Percentiles rank a stretch among this genome's conserved stretches.
Evolutionary conservation across 1,140 invertebrate genomes (phyloP).

Genomic region (Drosophila hydei): DNA sequence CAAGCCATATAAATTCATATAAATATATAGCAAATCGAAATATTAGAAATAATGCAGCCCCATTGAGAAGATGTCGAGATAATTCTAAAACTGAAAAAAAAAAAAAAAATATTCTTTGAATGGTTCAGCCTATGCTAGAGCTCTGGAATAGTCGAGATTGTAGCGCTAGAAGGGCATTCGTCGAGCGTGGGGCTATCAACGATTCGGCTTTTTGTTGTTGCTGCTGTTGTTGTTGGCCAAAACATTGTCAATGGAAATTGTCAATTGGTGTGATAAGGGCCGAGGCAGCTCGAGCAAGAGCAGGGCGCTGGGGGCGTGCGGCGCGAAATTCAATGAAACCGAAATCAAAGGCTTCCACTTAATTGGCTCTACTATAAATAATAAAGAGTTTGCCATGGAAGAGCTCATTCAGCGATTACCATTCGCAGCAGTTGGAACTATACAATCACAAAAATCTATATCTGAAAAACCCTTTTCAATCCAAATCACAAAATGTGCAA

Average conservation of each 20-base stretch:
- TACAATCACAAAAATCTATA: too few species aligned
- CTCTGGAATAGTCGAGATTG: not conserved
- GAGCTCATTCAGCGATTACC: conserved; percentile 53
- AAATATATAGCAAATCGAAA: too few species aligned
- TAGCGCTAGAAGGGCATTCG: conserved; percentile 10
- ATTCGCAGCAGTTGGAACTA: conserved; percentile 43
- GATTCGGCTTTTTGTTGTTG: conserved; percentile 23
- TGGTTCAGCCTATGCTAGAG: too few species aligned
- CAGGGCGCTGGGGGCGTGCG: conserved; percentile 7
- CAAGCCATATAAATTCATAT: too few species aligned
- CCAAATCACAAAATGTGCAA: conserved; percentile 54
- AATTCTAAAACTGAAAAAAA: too few species aligned
- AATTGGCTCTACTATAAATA: conserved; percentile 56
- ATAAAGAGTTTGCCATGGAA: conserved; percentile 35
- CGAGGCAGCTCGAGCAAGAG: not conserved
- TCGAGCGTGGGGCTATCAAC: not conserved
- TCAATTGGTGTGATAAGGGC: conserved; percentile 63
- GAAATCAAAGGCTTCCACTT: conserved; percentile 56
- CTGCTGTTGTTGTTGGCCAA: conserved; percentile 48
- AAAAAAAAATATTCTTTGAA: too few species aligned
- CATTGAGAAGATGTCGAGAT: too few species aligned
- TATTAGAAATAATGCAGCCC: too few species aligned
- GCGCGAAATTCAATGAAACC: conserved; percentile 17
- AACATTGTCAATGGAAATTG: conserved; percentile 71
- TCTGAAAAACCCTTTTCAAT: not conserved